Evolutionary conservation across 2,797 vertebrate genomes (phyloP), one percentile per base, ranked within the genome.

Genomic region (Alca torda): DNA sequence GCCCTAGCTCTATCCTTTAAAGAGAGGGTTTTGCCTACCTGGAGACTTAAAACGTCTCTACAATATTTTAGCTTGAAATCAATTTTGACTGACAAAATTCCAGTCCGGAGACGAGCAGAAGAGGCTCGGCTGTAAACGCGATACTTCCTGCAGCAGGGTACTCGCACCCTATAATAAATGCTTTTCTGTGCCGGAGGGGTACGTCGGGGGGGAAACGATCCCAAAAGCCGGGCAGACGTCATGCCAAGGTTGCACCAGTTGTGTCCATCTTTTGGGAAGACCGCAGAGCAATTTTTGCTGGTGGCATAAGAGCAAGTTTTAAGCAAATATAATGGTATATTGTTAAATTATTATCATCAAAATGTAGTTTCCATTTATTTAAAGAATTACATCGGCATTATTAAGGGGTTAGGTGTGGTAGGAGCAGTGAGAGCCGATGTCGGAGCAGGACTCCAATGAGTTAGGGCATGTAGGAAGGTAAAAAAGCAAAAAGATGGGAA

Each of bases 161-260:
- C 43, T 68, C 2, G 0, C 21, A 13, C 41, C 37, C 67, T n/a
- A 4, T 60, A 28, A 51, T 26, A 63, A 74, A 63, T 19, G 9
- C 4, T 26, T 8, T 26, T 85, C 70, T 54, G 31, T 70, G 24
- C 26, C 1, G 9, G 39, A 20, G 19, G 16, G 21, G 33, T 39
- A 11, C 0, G 0, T 26, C 16, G 19, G 12, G 16, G 3, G 56
- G 26, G 13, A 3, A 11, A 5, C 5, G 2, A 35, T 74, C 45
- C 61, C 61, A 41, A 59, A 72, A 85, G 12, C 30, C 25, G 30
- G 54, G 30, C 30, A 68, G 23, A 46, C 28, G 2, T 61, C 19
- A 8, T 4, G 41, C 48, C 45, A 23, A n/a, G 37, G 45, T 45
- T 18, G 24, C 15, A 41, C 33, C 6, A 11, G 7, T 61, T 67